Evolutionary conservation across 2,113 vertebrate species (phyloP), one percentile per base, ranked within the genome.

Genomic region (Lophura nycthemera): DNA sequence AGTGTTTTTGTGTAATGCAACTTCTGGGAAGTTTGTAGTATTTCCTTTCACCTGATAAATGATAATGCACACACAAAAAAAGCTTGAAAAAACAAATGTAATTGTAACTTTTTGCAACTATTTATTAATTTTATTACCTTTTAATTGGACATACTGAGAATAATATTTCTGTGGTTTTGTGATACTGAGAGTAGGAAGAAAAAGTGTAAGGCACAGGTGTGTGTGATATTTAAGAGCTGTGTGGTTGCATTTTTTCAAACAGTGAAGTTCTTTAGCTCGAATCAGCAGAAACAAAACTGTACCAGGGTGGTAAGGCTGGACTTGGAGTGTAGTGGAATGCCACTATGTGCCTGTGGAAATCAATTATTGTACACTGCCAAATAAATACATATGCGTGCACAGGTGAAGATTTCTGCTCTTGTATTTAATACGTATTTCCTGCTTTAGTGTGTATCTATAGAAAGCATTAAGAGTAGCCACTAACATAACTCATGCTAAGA

Each of bases 401-500:
- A 63, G 38, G 38, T 48, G 67, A 72, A 63, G 70, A 25, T 72
- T 95, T 89, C 50, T 72, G 32, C 14, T 89, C 47, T 50, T 66
- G 29, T 72, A 12, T 64, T 90, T 84, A 77, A 75, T 78, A 18
- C 6, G 17, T 19, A 42, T 52, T 86, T 93, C 43, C n/a, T 74
- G 36, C 48, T 93, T 67, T 86, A 72, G 59, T 75, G 43, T 18
- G 5, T 91, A 40, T 27, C 61, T 79, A 1, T 47, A 57, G 87
- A 63, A 91, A 61, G 30, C 78, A 40, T 32, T 85, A 83, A 69
- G 43, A 57, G 40, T 87, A 73, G 27, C 45, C 69, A 22, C 48
- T 79, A 52, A 82, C n/a, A 30, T 65, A 95, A 57, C 47, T 84
- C 91, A 40, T 76, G 15, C 20, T 65, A 40, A 67, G 63, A 83